These are phyloP conservation scores for Amiota mariae DNA, from an alignment of 2,888 invertebrate genomes.

Conservation along the genomic window DNA sequence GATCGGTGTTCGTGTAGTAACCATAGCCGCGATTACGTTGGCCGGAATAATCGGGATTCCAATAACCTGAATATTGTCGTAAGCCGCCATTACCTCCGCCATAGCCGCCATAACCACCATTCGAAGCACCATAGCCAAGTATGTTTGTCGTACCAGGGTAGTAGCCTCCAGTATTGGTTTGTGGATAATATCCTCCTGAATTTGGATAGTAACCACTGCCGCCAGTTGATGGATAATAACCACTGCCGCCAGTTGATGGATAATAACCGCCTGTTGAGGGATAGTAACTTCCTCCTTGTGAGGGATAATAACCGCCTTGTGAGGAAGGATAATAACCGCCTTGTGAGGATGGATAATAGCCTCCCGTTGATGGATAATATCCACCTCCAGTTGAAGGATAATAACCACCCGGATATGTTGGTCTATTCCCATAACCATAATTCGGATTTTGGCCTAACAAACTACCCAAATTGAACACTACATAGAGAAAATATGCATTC, in stretches of 20 bases:
- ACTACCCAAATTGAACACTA: slow-evolving; percentile 74
- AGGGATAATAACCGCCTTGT: slow-evolving; percentile 40
- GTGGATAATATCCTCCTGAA: slow-evolving; percentile 34
- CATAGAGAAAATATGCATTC: no score
- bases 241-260: slow-evolving; percentile 39
- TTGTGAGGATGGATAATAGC: slow-evolving; percentile 47
- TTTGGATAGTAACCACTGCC: slow-evolving; percentile 28
- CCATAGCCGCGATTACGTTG: slow-evolving; percentile 78
- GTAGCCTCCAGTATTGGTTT: slow-evolving; percentile 46
- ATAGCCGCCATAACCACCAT: slow-evolving; percentile 73
- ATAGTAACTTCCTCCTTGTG: slow-evolving; percentile 36
- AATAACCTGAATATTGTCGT: slow-evolving; percentile 77
- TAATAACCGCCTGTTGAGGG: slow-evolving; percentile 39
- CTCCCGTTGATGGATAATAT: slow-evolving; percentile 27
- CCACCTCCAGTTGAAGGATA: slow-evolving; percentile 17
- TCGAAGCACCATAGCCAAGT: slow-evolving; percentile 54
- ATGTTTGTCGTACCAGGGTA: slow-evolving; percentile 71
- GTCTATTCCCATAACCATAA: slow-evolving; percentile 46
- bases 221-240: slow-evolving; percentile 21
- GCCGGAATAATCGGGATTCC: slow-evolving; percentile 76
- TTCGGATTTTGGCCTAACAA: slow-evolving; percentile 61
- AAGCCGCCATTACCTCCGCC: slow-evolving; percentile 79
- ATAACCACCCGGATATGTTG: slow-evolving; percentile 35
- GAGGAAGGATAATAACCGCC: slow-evolving; percentile 32
- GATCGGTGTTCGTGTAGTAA: slow-evolving; percentile 74